Percentiles rank a stretch among this genome's conserved stretches.
phyloP scores from a whole-genome alignment of 2,888 invertebrate species.

The Pristionchus arcanus region DNA sequence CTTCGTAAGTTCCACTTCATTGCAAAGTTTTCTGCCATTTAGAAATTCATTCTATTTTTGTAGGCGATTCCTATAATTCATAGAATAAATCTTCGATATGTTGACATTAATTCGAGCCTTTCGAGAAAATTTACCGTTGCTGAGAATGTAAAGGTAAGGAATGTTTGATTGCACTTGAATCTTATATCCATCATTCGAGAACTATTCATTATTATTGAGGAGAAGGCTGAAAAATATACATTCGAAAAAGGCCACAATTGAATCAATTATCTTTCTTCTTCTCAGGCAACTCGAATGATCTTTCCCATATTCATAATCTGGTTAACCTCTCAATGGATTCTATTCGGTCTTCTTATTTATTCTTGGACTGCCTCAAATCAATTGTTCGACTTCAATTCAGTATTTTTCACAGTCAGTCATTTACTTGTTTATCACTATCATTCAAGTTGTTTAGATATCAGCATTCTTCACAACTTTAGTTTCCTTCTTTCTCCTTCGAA shows the following conservation, averaged over 20 bases:
- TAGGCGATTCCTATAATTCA: constrained; percentile 24
- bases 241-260: not conserved
- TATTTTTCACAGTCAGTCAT: constrained; percentile 3
- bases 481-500: constrained; percentile 18
- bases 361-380: not conserved
- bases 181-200: not conserved
- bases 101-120: constrained; percentile 11
- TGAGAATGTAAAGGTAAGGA: constrained; percentile 34
- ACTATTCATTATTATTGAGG: not conserved
- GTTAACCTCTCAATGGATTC: constrained; percentile 28
- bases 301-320: constrained; percentile 34
- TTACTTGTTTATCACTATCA: not conserved
- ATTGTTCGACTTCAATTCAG: constrained; percentile 1
- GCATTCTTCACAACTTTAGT: not conserved
- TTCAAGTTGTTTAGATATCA: not conserved
- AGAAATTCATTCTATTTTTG: not conserved
- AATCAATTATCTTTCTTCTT: not conserved
- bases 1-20: not conserved
- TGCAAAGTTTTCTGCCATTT: not conserved
- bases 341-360: constrained; percentile 1
- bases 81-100: constrained; percentile 35
- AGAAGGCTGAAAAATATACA: not conserved
- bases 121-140: constrained; percentile 41
- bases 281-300: constrained; percentile 42
- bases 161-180: not conserved